These are phyloP conservation scores for Drosophila fungiperda DNA, from an alignment of 2,888 invertebrate species.

Conservation along the genomic window DNA sequence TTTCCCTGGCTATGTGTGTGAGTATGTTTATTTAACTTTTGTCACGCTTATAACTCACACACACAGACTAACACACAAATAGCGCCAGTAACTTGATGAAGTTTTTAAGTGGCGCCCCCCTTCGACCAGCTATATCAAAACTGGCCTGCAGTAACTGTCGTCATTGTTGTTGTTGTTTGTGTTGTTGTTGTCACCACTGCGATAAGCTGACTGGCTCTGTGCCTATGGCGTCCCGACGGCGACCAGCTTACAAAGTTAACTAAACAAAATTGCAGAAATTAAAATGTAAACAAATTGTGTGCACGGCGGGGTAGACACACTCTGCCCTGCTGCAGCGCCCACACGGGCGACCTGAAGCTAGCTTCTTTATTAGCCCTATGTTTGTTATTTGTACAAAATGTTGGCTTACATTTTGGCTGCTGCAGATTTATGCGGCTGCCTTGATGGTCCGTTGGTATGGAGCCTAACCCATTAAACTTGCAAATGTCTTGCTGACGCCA, in stretches of 20 bases:
- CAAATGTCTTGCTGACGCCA: conserved; percentile 77
- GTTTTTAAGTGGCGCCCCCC: conserved; percentile 60
- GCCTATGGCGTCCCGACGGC: conserved; percentile 62
- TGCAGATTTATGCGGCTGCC: neutral
- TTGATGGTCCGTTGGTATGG: conserved; percentile 7
- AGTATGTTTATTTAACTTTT: conserved; percentile 66
- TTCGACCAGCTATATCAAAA: conserved; percentile 32
- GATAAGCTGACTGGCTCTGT: conserved; percentile 65
- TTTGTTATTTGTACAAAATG: conserved; percentile 63
- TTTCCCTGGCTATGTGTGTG: conserved; percentile 20
- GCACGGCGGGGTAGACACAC: conserved; percentile 44
- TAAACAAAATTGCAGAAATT: conserved; percentile 82
- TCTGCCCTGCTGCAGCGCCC: conserved; percentile 24
- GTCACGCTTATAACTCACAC: conserved; percentile 71
- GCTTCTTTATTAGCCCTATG: conserved; percentile 59
- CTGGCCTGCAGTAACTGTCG: conserved; percentile 28
- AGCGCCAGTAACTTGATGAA: conserved; percentile 63
- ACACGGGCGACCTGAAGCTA: conserved; percentile 37
- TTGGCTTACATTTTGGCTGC: conserved; percentile 64
- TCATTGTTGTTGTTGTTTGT: conserved; percentile 12
- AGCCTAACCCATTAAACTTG: conserved; percentile 68
- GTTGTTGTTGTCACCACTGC: conserved; percentile 52
- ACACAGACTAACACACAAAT: conserved; percentile 21
- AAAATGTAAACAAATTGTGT: conserved; percentile 81
- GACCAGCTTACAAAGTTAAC: conserved; percentile 60